A percentile compares a stretch with the other conserved stretches of the same genome.
phyloP scores from a whole-genome alignment of 2,797 vertebrate genomes.

The Limnodromus scolopaceus region DNA sequence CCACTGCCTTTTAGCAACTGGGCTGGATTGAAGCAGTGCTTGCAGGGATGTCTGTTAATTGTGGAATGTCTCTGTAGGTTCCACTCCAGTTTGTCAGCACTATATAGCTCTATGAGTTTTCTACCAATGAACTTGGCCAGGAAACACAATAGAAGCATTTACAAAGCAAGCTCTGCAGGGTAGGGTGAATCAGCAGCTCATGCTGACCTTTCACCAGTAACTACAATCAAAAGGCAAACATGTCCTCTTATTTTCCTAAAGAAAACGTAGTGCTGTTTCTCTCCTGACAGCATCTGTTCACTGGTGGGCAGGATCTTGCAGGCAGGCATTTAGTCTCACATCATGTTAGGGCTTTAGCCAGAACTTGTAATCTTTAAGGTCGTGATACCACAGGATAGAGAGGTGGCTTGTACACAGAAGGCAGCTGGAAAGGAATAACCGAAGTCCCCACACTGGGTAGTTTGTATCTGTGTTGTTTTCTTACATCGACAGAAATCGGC shows the following conservation, averaged over 20 bases:
- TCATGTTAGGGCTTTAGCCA: background rate
- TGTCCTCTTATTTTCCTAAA: background rate
- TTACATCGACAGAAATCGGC: background rate
- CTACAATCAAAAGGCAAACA: background rate
- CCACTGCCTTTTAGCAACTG: background rate
- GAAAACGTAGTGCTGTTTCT: background rate
- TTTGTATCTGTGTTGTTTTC: background rate
- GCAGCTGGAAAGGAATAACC: background rate
- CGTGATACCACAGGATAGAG: background rate
- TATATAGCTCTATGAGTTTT: background rate
- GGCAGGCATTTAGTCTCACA: background rate
- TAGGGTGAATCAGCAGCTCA: background rate
- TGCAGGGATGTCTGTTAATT: background rate
- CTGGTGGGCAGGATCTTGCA: accelerated
- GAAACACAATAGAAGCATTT: background rate
- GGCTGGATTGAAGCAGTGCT: background rate
- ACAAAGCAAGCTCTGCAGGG: background rate
- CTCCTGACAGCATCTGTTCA: background rate
- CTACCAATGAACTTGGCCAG: background rate
- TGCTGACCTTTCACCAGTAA: background rate
- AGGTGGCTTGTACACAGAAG: background rate
- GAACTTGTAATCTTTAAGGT: background rate
- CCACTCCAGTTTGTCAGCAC: background rate
- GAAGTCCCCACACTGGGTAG: background rate
- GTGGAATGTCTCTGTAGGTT: background rate